A percentile compares a stretch with the other conserved stretches of the same genome.
Evolutionary conservation across 2,797 vertebrate genomes (phyloP).

Genomic region (Gouania willdenowi): DNA sequence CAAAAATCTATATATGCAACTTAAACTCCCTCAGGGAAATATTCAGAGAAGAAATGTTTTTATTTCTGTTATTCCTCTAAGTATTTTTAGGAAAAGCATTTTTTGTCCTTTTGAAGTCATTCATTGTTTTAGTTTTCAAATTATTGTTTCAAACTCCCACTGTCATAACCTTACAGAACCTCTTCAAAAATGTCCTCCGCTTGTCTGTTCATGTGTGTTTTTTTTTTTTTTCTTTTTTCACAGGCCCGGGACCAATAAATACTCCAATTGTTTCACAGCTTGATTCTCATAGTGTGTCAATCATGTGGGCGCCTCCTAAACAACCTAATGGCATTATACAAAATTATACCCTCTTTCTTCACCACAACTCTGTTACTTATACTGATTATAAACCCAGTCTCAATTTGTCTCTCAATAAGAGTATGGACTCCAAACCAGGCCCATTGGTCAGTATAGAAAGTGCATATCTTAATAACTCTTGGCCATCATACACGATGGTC

Average conservation of each 20-base stretch:
- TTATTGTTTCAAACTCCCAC: slow-evolving; percentile 29
- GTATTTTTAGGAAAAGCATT: slow-evolving; percentile 54
- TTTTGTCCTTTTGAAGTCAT: slow-evolving; percentile 70
- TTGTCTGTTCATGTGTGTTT: neutral
- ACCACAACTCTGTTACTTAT: neutral
- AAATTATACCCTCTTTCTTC: slow-evolving; percentile 53
- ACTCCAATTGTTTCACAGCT: slow-evolving; percentile 35
- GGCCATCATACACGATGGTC: slow-evolving; percentile 7
- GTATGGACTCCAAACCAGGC: slow-evolving; percentile 1
- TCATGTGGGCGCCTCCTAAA: slow-evolving; percentile 54
- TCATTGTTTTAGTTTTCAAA: slow-evolving; percentile 50
- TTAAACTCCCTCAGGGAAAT: slow-evolving; percentile 23
- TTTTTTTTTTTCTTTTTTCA: neutral
- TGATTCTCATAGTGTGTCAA: slow-evolving; percentile 35
- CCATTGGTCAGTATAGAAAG: slow-evolving; percentile 1
- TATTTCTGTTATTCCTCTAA: slow-evolving; percentile 61
- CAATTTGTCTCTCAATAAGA: slow-evolving; percentile 7
- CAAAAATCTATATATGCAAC: slow-evolving; percentile 63
- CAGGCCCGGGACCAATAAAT: slow-evolving; percentile 56
- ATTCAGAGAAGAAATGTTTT: slow-evolving; percentile 29
- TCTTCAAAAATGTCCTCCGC: no score
- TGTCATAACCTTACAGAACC: slow-evolving; percentile 10
- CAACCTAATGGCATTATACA: slow-evolving; percentile 60
- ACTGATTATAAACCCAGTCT: slow-evolving; percentile 11
- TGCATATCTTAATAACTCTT: slow-evolving; percentile 3